Percentiles rank a stretch among this genome's conserved stretches.
phyloP scores from a whole-genome alignment of 2,113 vertebrate species.

The Heterochromis multidens region DNA sequence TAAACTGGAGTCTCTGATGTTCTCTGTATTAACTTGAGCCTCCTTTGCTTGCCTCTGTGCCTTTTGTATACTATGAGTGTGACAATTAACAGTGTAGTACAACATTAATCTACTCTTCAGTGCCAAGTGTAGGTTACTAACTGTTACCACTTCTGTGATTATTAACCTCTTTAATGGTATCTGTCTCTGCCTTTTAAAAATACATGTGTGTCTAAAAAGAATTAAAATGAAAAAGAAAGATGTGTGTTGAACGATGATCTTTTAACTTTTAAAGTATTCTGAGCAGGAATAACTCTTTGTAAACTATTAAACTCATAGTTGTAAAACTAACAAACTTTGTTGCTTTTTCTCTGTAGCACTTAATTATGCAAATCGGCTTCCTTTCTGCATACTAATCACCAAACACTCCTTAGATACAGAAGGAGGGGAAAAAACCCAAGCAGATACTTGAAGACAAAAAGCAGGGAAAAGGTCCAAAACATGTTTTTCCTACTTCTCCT shows the following conservation, averaged over 20 bases:
- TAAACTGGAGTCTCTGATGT: conserved; percentile 55
- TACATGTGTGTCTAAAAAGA: conserved; percentile 69
- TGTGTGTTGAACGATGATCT: conserved; percentile 81
- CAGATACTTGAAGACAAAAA: conserved; percentile 30
- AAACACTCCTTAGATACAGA: conserved; percentile 64
- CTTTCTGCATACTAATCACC: conserved; percentile 89
- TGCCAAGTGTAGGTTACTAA: conserved; percentile 90
- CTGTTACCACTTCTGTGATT: conserved; percentile 91
- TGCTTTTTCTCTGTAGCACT: conserved; percentile 77
- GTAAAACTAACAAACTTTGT: conserved; percentile 83
- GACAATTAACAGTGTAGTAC: conserved; percentile 74
- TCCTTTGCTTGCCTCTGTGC: conserved; percentile 95
- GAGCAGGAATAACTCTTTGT: conserved; percentile 85
- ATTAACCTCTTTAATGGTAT: conserved; percentile 89
- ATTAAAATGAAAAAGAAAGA: conserved; percentile 5
- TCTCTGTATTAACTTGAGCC: conserved; percentile 70
- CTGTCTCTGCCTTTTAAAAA: conserved; percentile 76
- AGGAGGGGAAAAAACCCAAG: neutral
- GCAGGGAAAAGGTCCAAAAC: conserved; percentile 36
- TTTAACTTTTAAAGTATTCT: conserved; percentile 78
- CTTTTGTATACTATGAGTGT: conserved; percentile 73
- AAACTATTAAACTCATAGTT: conserved; percentile 84
- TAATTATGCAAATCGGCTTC: conserved; percentile 81
- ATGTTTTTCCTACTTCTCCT: conserved; percentile 44
- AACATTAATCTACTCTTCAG: conserved; percentile 95